Conservation (phyloP, 2,113 vertebrate genomes). For the Leucopternis melanops region DNA sequence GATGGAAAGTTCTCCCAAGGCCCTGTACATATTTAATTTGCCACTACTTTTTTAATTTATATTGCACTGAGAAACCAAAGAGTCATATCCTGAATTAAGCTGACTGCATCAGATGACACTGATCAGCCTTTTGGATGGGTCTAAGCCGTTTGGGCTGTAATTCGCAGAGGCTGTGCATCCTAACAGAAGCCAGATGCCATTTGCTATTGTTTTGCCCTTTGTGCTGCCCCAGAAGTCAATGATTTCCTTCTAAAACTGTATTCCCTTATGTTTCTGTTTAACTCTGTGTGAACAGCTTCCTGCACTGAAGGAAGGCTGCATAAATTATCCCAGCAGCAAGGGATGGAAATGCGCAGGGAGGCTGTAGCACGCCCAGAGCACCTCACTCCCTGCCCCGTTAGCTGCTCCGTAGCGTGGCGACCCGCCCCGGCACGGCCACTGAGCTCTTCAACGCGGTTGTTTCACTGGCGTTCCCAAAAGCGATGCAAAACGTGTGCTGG, state of each 20-base stretch:
- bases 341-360: not conserved
- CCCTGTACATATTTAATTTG: not conserved
- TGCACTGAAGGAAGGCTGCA: not conserved
- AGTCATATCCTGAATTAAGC: not conserved
- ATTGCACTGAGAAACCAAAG: not conserved
- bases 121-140: not conserved
- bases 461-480: not conserved
- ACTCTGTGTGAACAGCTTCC: not conserved
- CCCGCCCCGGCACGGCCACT: accelerated
- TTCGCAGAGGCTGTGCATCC: not conserved
- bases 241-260: not conserved
- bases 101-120: not conserved
- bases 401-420: accelerated
- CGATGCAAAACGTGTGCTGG: accelerated
- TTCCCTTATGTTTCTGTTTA: not conserved
- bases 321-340: not conserved
- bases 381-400: not conserved
- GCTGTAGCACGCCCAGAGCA: not conserved
- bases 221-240: not conserved
- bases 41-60: not conserved
- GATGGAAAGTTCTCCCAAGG: not conserved
- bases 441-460: not conserved
- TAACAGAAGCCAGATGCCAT: not conserved
- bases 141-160: not conserved
- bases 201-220: not conserved